Conservation (phyloP, 2,888 invertebrate genomes). For the Lymantria monacha region DNA sequence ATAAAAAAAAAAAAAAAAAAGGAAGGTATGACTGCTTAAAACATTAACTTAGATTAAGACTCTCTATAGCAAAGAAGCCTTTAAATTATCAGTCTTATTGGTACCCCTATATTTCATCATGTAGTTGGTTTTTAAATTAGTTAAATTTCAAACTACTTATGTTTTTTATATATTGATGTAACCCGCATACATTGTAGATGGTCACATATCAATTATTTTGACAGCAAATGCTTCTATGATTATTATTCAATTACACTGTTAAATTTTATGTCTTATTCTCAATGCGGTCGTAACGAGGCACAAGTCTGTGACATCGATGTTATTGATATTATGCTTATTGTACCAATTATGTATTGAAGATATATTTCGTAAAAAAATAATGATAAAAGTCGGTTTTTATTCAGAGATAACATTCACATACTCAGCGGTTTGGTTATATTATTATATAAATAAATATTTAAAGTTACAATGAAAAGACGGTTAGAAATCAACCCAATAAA, state of each 20-base stretch:
- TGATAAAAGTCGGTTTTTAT: too few relatives aligned
- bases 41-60: too few relatives aligned
- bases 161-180: constrained; percentile 38
- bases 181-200: constrained; percentile 70
- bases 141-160: constrained; percentile 37
- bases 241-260: constrained; percentile 66
- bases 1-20: too few relatives aligned
- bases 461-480: too few relatives aligned
- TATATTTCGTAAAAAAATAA: too few relatives aligned
- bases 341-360: too few relatives aligned
- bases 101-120: constrained; percentile 58
- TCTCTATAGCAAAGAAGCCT: not conserved
- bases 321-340: not conserved
- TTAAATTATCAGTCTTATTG: constrained; percentile 31
- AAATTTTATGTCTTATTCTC: constrained; percentile 66
- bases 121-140: constrained; percentile 61
- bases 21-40: too few relatives aligned
- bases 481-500: too few relatives aligned
- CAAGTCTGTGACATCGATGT: constrained; percentile 19
- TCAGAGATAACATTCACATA: too few relatives aligned
- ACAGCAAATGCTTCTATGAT: constrained; percentile 64
- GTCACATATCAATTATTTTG: constrained; percentile 76
- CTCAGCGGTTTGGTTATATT: too few relatives aligned
- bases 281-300: constrained; percentile 34
- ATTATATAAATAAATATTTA: too few relatives aligned